A percentile compares a stretch with the other conserved stretches of the same genome.
These are phyloP conservation scores for Argyresthia goedartella DNA, from an alignment of 2,888 invertebrate genomes.

Conservation along the genomic window DNA sequence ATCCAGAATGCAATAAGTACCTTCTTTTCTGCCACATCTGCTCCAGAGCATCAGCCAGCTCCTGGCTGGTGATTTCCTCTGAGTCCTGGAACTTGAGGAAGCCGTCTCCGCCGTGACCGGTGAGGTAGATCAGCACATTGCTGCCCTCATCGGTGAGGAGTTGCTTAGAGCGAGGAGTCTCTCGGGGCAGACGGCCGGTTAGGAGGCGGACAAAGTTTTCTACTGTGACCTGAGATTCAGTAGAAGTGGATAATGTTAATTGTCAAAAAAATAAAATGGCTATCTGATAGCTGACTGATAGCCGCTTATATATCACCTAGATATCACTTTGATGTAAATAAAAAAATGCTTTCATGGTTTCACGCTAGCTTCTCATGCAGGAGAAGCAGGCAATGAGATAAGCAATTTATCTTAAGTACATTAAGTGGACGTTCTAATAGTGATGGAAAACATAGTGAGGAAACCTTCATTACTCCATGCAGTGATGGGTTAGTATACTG, in stretches of 20 bases:
- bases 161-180: constrained; percentile 95
- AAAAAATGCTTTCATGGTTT: no score
- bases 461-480: no score
- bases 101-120: constrained; percentile 98
- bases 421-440: no score
- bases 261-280: background rate
- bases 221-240: constrained; percentile 84
- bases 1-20: constrained; percentile 56
- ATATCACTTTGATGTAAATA: no score
- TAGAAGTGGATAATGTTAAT: background rate
- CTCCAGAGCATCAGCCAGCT: constrained; percentile 97
- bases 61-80: constrained; percentile 98
- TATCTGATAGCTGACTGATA: no score
- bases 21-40: constrained; percentile 99
- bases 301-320: no score
- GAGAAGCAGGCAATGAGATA: no score
- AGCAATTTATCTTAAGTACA: no score
- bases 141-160: constrained; percentile 96
- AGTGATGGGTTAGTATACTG: no score
- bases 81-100: constrained; percentile 99
- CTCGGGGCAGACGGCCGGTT: constrained; percentile 92
- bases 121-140: constrained; percentile 96
- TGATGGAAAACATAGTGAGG: no score
- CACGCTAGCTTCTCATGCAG: no score
- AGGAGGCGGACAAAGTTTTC: constrained; percentile 97